phyloP scores from a whole-genome alignment of 2,888 invertebrate genomes.

The Trichogramma dendrolimi region DNA sequence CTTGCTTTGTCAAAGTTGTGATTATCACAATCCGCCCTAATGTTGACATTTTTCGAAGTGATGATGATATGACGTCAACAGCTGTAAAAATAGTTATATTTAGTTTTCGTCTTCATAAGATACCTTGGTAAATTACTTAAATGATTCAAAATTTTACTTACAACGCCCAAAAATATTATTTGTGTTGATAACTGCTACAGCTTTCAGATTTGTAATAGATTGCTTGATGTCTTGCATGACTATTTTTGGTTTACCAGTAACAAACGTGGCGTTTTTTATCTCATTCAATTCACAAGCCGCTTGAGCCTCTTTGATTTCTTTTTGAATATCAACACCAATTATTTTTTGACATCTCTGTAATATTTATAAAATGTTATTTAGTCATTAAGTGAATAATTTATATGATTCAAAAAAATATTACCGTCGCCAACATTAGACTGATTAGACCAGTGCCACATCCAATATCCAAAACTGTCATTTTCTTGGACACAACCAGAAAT shows the following conservation, averaged over 20 bases:
- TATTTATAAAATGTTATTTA: constrained; percentile 8
- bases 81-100: constrained; percentile 34
- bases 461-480: constrained; percentile 45
- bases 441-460: constrained; percentile 49
- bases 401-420: constrained; percentile 27
- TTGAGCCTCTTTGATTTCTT: constrained; percentile 50
- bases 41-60: constrained; percentile 41
- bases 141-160: constrained; percentile 27
- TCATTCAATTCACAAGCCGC: constrained; percentile 46
- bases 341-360: constrained; percentile 46
- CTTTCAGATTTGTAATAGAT: constrained; percentile 37
- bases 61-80: constrained; percentile 44
- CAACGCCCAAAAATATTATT: constrained; percentile 46
- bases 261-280: constrained; percentile 47
- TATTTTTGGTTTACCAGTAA: constrained; percentile 44
- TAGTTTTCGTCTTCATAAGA: too few species aligned
- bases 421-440: constrained; percentile 46
- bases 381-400: background rate
- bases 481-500: constrained; percentile 39
- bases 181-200: constrained; percentile 46
- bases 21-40: constrained; percentile 46
- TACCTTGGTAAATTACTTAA: too few species aligned
- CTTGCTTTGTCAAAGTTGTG: constrained; percentile 48
- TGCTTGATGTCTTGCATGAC: constrained; percentile 40
- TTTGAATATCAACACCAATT: constrained; percentile 47